Evolutionary conservation across 2,113 vertebrate species (phyloP), one percentile per base, ranked within the genome.

Genomic region (Lampris megalopsis): DNA sequence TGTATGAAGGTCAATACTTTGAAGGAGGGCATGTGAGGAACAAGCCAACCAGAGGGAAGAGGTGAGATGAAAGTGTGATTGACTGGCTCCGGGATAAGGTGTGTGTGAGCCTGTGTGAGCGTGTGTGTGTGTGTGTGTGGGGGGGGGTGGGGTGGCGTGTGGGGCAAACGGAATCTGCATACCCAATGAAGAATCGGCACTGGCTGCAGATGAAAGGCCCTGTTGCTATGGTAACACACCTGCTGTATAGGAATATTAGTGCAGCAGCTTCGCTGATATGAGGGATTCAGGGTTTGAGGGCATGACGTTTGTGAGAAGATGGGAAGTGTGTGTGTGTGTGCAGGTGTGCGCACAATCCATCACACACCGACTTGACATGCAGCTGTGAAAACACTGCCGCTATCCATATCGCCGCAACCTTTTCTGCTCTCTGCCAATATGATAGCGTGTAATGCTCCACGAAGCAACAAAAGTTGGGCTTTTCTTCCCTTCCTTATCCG

Each of bases 141-240:
- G 43, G 67, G 13, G 9, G 41, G 49, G 66, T 41, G 59, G 9
- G 63, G 70, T 48, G 61, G 66, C 45, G 11, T 24, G 53, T 40
- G 53, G 41, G 13, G 71, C 73, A 80, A 77, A 86, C 70, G 24
- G 72, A 87, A 91, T 92, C 86, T 92, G 89, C 91, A 92, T 90
- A 81, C 86, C 58, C 79, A 84, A 86, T 87, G 80, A 90, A 80
- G 75, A 88, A 70, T 73, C 76, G 24, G 53, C 49, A 13, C 36
- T 52, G 6, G 50, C 60, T 59, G 45, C 63, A 91, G 85, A 91
- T 88, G 85, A 90, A 88, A 88, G 80, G 57, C 52, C 62, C n/a
- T 83, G 90, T 92, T 92, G 89, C 91, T 86, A 90, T 65, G 85
- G 87, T 78, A 92, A 92, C 92, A 86, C 82, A 92, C 85, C 86